Percentiles rank a stretch among this genome's conserved stretches.
Evolutionary conservation across 2,888 invertebrate genomes (phyloP).

Genomic region (Caenorhabditis sulstoni): DNA sequence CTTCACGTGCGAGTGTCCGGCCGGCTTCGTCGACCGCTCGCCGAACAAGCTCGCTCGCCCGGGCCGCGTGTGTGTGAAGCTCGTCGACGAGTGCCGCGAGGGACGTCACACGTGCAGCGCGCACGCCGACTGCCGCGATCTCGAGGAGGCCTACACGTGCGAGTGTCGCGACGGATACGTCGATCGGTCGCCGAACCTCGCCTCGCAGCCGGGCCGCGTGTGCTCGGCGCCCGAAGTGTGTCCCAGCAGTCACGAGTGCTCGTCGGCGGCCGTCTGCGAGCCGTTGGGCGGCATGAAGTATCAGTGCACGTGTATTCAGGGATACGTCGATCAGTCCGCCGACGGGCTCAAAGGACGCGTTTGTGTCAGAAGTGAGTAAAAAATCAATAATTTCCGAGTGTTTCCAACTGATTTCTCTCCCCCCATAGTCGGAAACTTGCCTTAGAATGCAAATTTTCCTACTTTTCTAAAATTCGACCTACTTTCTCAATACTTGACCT

Average conservation of each 20-base stretch:
- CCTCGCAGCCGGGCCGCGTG: conserved; percentile 78
- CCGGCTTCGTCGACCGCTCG: conserved; percentile 77
- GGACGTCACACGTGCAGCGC: conserved; percentile 78
- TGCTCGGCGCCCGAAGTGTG: conserved; percentile 80
- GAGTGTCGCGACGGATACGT: conserved; percentile 80
- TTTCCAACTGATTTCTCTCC: too few species aligned
- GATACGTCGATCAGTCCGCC: conserved; percentile 78
- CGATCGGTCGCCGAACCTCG: conserved; percentile 79
- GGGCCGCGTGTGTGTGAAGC: conserved; percentile 78
- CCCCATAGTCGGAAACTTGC: too few species aligned
- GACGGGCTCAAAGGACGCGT: conserved; percentile 73
- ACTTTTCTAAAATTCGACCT: too few species aligned
- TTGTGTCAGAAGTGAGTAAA: conserved; percentile 76
- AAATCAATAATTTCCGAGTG: too few species aligned
- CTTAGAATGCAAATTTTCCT: too few species aligned
- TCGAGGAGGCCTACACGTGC: conserved; percentile 80
- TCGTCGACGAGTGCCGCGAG: conserved; percentile 76
- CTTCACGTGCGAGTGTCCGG: conserved; percentile 79
- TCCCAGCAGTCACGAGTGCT: conserved; percentile 80
- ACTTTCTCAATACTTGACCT: too few species aligned
- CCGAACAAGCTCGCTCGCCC: conserved; percentile 77
- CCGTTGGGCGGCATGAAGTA: conserved; percentile 80
- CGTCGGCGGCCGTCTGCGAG: conserved; percentile 79
- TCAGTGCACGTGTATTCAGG: conserved; percentile 80
- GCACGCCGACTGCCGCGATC: conserved; percentile 80